Base-by-base conservation (phyloP, 2,113 vertebrate genomes). In the Megalops atlanticus region DNA sequence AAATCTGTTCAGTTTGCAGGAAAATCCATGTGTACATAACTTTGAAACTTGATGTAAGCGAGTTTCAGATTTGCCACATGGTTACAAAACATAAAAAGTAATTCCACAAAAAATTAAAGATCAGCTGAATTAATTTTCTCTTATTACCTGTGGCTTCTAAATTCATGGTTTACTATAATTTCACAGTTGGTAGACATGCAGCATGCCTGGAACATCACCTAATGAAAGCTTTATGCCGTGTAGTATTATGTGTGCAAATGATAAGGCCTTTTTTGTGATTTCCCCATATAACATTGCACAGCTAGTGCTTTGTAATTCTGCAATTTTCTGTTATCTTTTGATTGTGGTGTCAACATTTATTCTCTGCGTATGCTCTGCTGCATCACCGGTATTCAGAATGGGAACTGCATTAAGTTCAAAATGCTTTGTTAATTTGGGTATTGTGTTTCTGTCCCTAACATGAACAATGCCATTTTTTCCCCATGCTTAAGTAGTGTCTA, bases 341-440 rank as follows among this genome's bases (percentile, higher is more conserved):
- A 88, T 90, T 86, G 71, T 82, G 89, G 72, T 84, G 86, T 91
- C 88, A 91, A 89, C 86, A 92, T 88, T 78, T 74, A 82, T 43
- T 75, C 84, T 38, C 69, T 81, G 78, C 47, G 83, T 75, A 41
- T 83, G 85, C 88, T 81, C 84, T 85, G 38, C 78, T 45, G 81
- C 82, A 79, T 39, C 1, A 8, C 80, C 90, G 86, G 80, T 86
- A 89, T 89, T 87, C 89, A 77, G 80, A 83, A 83, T 12, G 47
- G 47, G 18, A n/a, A 49, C 12, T 49, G 39, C 15, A 45, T 33
- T 27, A 76, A 6, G 31, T 49, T 76, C n/a, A 15, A 33, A 35
- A 43, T 76, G 10, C 4, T 76, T 11, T 41, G 54, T 39, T 43
- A 16, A 8, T 41, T 2, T 31, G 73, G n/a, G 12, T 15, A 64